Base-by-base conservation (phyloP, 2,888 invertebrate genomes). In the Archaeoteleia sp. region DNA sequence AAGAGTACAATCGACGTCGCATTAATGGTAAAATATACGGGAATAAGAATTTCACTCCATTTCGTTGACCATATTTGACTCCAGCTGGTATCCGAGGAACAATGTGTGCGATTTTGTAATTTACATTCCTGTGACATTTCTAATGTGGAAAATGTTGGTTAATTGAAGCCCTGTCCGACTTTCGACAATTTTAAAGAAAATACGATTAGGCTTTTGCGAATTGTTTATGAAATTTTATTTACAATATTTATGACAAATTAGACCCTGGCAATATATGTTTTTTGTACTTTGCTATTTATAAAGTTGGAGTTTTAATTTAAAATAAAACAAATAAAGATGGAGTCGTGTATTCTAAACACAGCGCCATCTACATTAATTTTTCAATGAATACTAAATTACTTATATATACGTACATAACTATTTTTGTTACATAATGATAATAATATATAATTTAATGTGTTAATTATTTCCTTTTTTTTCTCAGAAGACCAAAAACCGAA, bases 401-500 rank as follows among this genome's bases (percentile, higher is more conserved):
- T 5, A 23, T 23, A 23, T 23, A 23, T 5, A 23, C n/a, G n/a
- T n/a, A n/a, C n/a, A n/a, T n/a, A n/a, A n/a, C n/a, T n/a, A n/a
- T n/a, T n/a, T n/a, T n/a, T n/a, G n/a, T n/a, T n/a, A 23, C 23
- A 23, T 3, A 23, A 23, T 23, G 3, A 23, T 3, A 23, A 5
- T 5, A 23, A 23, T 7, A 23, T 23, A 7, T 23, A 23, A 23
- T n/a, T n/a, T n/a, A 23, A 23, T 23, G 7, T 5, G 23, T 5
- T 5, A 5, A 23, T 4, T 4, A 12, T 30, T 30, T 29, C 29
- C 10, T 43, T 43, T 1, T 32, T 2, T 51, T 53, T 67, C 87
- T 5, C 87, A 91, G 91, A 82, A 87, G 88, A 72, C 79, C 90
- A 75, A 90, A 89, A 78, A 88, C 88, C 45, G 92, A 93, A 82